Conservation (phyloP, 2,113 vertebrate species). For the Tragelaphus buxtoni region DNA sequence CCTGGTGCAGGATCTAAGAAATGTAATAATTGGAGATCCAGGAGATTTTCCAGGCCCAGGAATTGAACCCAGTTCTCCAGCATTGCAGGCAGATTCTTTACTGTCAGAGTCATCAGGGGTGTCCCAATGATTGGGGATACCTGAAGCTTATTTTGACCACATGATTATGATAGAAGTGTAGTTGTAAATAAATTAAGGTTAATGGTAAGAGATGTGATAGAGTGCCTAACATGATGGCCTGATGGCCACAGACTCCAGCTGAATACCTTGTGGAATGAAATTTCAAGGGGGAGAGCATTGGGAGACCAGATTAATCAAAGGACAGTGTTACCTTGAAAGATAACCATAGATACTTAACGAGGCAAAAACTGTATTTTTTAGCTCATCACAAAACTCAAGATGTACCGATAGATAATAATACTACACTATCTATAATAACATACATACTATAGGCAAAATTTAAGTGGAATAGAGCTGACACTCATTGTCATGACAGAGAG, state of each 20-base stretch:
- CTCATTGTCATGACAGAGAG: background rate
- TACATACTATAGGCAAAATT: background rate
- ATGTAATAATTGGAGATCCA: background rate
- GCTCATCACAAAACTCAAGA: background rate
- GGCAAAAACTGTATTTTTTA: background rate
- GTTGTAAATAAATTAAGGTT: background rate
- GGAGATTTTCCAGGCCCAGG: background rate
- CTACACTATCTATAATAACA: background rate
- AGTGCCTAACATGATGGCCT: accelerated
- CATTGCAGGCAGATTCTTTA: background rate
- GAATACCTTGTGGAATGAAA: background rate
- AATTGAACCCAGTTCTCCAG: background rate
- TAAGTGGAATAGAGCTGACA: background rate
- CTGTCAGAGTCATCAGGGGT: background rate
- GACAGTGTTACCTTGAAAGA: background rate
- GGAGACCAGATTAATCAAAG: background rate
- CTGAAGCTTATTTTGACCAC: background rate
- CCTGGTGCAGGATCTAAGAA: background rate
- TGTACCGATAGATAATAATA: background rate
- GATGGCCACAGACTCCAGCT: background rate
- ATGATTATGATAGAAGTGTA: background rate
- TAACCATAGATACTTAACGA: background rate
- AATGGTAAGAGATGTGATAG: accelerated
- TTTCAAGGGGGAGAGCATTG: accelerated
- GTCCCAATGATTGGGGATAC: accelerated